phyloP scores from a whole-genome alignment of 1,140 invertebrate species.

The Drosophila rhopaloa region DNA sequence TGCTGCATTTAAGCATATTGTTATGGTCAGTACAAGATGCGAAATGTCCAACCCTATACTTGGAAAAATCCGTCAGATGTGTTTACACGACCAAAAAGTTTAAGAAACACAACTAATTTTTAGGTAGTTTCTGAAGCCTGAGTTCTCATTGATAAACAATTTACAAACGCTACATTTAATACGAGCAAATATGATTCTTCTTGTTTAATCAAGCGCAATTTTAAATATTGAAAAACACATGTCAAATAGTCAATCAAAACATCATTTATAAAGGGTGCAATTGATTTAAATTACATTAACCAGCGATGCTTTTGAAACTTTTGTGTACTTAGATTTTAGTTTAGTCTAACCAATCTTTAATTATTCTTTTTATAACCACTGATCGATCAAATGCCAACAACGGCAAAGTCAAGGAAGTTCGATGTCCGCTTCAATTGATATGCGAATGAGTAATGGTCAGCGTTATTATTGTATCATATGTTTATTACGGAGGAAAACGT shows the following conservation, averaged over 20 bases:
- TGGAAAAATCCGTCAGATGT: neutral
- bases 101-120: too few relatives aligned
- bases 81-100: neutral
- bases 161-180: too few relatives aligned
- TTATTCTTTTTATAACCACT: conserved; percentile 6
- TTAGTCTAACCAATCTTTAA: neutral
- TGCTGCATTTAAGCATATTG: conserved; percentile 52
- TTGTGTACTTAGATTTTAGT: neutral
- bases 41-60: neutral
- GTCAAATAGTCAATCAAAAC: too few relatives aligned
- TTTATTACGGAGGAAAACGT: conserved; percentile 35
- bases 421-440: conserved; percentile 25
- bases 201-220: too few relatives aligned
- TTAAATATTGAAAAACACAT: too few relatives aligned
- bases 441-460: conserved; percentile 3
- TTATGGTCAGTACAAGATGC: conserved; percentile 51
- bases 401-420: conserved; percentile 51
- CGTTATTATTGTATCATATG: conserved; percentile 37
- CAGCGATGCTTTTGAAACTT: neutral
- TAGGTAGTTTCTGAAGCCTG: too few relatives aligned
- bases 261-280: neutral
- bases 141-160: too few relatives aligned
- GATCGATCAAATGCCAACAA: conserved; percentile 4
- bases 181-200: too few relatives aligned
- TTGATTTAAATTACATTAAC: neutral